A percentile compares a stretch with the other conserved stretches of the same genome.
Conservation (phyloP, 2,113 vertebrate genomes). For the Aegypius monachus region DNA sequence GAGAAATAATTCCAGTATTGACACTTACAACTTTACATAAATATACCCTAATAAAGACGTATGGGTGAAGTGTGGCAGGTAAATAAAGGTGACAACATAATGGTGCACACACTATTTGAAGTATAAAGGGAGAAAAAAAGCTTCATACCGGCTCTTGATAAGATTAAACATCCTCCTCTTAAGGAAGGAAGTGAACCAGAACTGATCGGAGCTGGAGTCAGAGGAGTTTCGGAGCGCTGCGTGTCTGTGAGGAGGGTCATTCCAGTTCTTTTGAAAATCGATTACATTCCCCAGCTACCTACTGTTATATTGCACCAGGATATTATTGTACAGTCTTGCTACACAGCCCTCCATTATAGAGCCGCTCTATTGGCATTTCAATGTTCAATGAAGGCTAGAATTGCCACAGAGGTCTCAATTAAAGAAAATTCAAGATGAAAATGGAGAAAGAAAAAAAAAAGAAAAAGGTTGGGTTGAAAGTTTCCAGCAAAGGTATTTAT, state of each 20-base stretch:
- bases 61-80: not conserved
- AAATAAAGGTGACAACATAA: not conserved
- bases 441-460: not conserved
- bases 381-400: slow-evolving; percentile 46
- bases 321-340: slow-evolving; percentile 55
- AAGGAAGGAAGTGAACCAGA: slow-evolving; percentile 50
- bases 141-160: not conserved
- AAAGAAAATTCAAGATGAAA: slow-evolving; percentile 49
- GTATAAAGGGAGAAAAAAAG: not conserved
- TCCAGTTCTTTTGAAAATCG: slow-evolving; percentile 59
- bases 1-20: not conserved
- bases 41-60: not conserved
- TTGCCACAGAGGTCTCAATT: slow-evolving; percentile 49
- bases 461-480: not conserved
- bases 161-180: slow-evolving; percentile 44
- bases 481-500: slow-evolving; percentile 10
- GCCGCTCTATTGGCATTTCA: slow-evolving; percentile 51
- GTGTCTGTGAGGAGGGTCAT: slow-evolving; percentile 21
- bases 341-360: slow-evolving; percentile 41
- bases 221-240: not conserved
- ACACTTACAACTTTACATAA: not conserved
- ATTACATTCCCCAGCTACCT: slow-evolving; percentile 60
- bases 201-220: slow-evolving; percentile 16
- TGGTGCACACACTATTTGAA: not conserved
- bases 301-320: slow-evolving; percentile 57